phyloP scores from a whole-genome alignment of 2,113 vertebrate genomes.

The Xenus cinereus region DNA sequence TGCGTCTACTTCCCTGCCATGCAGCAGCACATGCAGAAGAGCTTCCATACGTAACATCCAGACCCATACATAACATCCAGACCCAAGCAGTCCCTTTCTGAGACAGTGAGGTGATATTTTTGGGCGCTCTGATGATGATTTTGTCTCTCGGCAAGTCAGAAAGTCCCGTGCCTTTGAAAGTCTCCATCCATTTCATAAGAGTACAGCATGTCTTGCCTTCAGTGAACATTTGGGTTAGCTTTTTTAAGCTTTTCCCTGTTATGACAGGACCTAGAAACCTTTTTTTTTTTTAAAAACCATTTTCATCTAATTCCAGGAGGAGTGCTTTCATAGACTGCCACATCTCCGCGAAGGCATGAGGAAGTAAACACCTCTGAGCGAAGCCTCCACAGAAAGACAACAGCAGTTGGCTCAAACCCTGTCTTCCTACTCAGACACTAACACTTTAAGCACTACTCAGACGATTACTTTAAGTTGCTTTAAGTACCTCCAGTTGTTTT shows the following conservation, averaged over 20 bases:
- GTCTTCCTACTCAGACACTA: constrained; percentile 13
- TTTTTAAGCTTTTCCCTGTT: constrained; percentile 25
- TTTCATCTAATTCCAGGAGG: constrained; percentile 37
- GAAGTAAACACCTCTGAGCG: constrained; percentile 19
- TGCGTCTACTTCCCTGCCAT: neutral
- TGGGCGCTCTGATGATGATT: neutral
- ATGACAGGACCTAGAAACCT: neutral
- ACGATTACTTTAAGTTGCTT: neutral
- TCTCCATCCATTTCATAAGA: neutral
- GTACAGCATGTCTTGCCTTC: neutral
- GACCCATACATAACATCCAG: neutral
- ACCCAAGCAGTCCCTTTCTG: neutral
- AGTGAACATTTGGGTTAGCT: neutral
- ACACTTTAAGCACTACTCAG: neutral
- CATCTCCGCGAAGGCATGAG: constrained; percentile 33
- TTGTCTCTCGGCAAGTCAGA: neutral
- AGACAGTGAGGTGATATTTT: neutral
- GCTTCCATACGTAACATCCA: neutral
- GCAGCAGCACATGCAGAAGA: neutral
- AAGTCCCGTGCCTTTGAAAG: neutral
- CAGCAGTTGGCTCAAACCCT: constrained; percentile 23
- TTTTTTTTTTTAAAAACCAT: neutral
- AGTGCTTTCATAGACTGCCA: constrained; percentile 52
- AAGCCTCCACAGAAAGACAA: constrained; percentile 19
- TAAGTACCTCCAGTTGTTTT: constrained; percentile 25